Conservation (phyloP, 2,888 invertebrate species). For the Chymomyza caudatula region DNA sequence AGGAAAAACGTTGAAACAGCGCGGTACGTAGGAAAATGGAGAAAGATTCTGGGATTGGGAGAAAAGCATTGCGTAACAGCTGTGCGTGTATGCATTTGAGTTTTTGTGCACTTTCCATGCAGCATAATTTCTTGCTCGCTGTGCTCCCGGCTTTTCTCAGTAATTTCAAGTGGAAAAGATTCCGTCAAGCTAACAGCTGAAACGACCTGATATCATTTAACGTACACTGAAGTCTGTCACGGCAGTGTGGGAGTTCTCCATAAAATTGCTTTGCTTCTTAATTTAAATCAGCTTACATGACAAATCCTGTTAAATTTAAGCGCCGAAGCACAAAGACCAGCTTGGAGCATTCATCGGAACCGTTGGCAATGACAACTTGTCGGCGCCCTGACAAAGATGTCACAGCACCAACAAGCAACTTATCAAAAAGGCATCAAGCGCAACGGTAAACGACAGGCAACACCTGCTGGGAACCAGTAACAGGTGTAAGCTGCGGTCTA, state of each 20-base stretch:
- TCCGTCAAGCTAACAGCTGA: not conserved
- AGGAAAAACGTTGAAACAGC: not conserved
- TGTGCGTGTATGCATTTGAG: not conserved
- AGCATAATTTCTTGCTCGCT: not conserved
- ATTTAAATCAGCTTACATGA: slow-evolving; percentile 47
- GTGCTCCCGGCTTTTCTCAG: not conserved
- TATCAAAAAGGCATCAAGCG: slow-evolving; percentile 64
- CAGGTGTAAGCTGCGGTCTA: not conserved
- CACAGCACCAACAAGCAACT: slow-evolving; percentile 48
- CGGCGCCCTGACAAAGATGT: slow-evolving; percentile 39
- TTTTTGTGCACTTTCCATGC: too few relatives aligned
- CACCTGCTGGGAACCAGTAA: not conserved
- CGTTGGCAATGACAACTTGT: slow-evolving; percentile 27
- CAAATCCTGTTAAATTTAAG: slow-evolving; percentile 32
- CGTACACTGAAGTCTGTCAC: not conserved
- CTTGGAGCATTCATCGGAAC: not conserved
- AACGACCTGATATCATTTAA: not conserved
- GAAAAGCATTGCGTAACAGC: not conserved
- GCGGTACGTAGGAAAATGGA: too few relatives aligned
- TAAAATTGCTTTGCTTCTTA: slow-evolving; percentile 22
- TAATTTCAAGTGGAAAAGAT: not conserved
- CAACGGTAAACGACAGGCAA: slow-evolving; percentile 25
- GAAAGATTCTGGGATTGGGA: not conserved
- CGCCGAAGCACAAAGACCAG: not conserved
- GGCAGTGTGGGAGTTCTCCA: not conserved